These are phyloP conservation scores for Trogon melanurus DNA, from an alignment of 2,113 vertebrate genomes.

Conservation along the genomic window DNA sequence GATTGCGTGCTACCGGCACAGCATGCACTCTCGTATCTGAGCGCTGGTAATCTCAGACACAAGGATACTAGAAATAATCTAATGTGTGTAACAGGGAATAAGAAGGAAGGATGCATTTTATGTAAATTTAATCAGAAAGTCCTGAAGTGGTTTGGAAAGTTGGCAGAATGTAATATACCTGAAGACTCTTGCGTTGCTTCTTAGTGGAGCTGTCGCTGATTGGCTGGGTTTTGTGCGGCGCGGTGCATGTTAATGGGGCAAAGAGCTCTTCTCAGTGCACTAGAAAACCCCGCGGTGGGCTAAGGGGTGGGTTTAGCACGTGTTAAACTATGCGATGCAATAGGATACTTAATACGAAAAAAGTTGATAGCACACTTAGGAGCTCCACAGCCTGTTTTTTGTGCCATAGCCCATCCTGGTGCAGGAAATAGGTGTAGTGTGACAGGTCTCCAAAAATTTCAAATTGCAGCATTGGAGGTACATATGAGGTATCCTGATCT, in stretches of 20 bases:
- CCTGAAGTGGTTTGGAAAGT: slow-evolving; percentile 43
- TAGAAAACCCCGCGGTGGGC: neutral
- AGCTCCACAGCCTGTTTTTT: neutral
- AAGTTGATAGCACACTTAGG: neutral
- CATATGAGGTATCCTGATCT: neutral
- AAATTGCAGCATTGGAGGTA: neutral
- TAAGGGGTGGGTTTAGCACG: neutral
- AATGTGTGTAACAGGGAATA: neutral
- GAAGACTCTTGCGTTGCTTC: neutral
- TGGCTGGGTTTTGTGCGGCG: fast-evolving
- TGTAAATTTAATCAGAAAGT: slow-evolving; percentile 67
- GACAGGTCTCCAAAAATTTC: neutral
- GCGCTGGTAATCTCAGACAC: neutral
- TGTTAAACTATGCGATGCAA: neutral
- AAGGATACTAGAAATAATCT: slow-evolving; percentile 29
- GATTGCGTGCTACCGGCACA: neutral
- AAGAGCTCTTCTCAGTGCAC: neutral
- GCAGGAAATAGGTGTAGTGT: fast-evolving
- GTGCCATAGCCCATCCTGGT: neutral
- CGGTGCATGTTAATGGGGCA: fast-evolving
- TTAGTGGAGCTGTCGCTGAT: fast-evolving
- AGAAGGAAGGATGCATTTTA: slow-evolving; percentile 52
- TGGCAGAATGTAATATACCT: neutral
- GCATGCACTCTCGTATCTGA: neutral
- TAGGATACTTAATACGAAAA: neutral